Conservation (phyloP, 2,888 invertebrate species). For the Folsomia candida region DNA sequence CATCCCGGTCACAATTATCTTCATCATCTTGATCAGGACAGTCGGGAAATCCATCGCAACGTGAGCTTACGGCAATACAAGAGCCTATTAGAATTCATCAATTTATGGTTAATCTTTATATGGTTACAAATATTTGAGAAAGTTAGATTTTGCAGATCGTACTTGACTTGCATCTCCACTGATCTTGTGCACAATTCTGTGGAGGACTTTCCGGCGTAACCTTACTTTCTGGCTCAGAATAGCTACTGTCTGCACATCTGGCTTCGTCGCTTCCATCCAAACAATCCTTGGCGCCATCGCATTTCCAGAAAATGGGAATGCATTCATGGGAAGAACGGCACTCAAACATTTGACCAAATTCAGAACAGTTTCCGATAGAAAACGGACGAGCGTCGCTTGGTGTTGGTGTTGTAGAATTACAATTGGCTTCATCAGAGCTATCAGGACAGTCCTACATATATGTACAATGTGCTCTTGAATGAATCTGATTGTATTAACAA, state of each 20-base stretch:
- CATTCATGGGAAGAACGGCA: conserved; percentile 64
- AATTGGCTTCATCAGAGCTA: conserved; percentile 66
- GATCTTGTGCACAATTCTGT: too few species aligned
- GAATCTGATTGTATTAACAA: too few species aligned
- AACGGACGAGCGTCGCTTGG: conserved; percentile 19
- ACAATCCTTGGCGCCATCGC: conserved; percentile 61
- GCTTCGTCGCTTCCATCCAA: conserved; percentile 72
- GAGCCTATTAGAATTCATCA: conserved; percentile 56
- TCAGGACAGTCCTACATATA: conserved; percentile 52
- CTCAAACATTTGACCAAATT: conserved; percentile 69
- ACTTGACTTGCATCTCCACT: conserved; percentile 61
- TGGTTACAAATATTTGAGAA: too few species aligned
- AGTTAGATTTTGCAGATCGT: too few species aligned
- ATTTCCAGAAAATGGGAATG: conserved; percentile 58
- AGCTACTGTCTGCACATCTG: too few species aligned
- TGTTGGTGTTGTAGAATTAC: conserved; percentile 57
- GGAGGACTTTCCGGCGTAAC: too few species aligned
- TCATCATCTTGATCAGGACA: conserved; percentile 66
- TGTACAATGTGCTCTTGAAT: too few species aligned
- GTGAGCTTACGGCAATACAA: conserved; percentile 63
- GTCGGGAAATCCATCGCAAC: conserved; percentile 64
- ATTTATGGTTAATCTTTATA: too few species aligned
- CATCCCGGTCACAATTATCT: conserved; percentile 54
- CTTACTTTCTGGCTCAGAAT: too few species aligned
- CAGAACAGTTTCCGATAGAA: conserved; percentile 41